Percentiles rank a stretch among this genome's conserved stretches.
These are phyloP conservation scores for Heteronetta atricapilla DNA, from an alignment of 2,113 vertebrate genomes.

Conservation along the genomic window DNA sequence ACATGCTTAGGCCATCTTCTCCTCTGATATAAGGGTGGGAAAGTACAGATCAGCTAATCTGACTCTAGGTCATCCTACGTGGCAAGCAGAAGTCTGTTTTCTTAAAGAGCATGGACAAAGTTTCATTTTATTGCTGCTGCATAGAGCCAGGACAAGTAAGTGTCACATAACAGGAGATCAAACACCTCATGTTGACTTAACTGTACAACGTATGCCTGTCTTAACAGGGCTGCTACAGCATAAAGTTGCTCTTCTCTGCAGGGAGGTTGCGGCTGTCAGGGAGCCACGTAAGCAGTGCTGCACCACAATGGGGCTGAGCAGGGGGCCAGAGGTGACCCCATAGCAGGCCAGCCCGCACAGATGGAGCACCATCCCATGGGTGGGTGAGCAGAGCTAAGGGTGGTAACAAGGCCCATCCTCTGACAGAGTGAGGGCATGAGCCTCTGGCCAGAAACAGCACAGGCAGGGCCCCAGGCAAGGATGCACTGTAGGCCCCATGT, in stretches of 20 bases:
- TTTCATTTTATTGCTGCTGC: neutral
- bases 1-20: neutral
- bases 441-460: neutral
- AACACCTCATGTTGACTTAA: neutral
- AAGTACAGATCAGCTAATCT: neutral
- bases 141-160: neutral
- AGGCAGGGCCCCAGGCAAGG: neutral
- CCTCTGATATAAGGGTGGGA: neutral
- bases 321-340: neutral
- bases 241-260: neutral
- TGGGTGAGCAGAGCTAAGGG: neutral
- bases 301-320: neutral
- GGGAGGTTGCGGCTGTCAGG: neutral
- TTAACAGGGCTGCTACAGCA: neutral
- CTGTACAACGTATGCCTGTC: neutral
- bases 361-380: neutral
- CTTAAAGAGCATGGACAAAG: neutral
- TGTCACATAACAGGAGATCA: neutral
- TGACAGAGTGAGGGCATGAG: neutral
- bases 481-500: too few species aligned
- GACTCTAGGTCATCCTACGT: neutral
- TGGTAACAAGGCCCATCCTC: neutral
- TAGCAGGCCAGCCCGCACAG: neutral
- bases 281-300: neutral
- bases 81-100: neutral